Evolutionary conservation across 2,797 vertebrate genomes (phyloP).

Genomic region (Sus cebifrons): DNA sequence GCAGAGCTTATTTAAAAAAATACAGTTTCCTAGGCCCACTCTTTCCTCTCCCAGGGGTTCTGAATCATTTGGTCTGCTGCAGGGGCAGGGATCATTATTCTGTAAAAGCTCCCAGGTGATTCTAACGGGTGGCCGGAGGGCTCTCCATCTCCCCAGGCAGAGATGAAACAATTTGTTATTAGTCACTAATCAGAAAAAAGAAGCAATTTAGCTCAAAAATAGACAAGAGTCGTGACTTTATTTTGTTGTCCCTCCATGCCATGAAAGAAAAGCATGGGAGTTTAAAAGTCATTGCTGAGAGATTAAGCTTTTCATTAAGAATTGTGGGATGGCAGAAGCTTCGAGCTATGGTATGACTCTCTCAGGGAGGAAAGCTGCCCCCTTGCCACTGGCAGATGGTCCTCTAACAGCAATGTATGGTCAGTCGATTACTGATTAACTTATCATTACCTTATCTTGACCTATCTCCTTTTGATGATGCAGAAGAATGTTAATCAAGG

Average conservation of each 20-base stretch:
- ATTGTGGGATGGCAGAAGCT: background rate
- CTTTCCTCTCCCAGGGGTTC: background rate
- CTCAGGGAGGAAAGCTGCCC: background rate
- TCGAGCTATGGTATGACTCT: background rate
- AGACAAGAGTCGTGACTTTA: constrained; percentile 46
- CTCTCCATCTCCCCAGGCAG: background rate
- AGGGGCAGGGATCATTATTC: background rate
- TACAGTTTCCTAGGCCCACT: background rate
- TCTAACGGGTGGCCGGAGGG: background rate
- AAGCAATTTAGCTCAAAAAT: constrained; percentile 38
- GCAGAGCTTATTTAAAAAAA: background rate
- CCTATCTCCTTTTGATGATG: constrained; percentile 51
- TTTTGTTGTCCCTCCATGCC: constrained; percentile 59
- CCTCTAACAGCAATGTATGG: background rate
- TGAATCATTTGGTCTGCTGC: background rate
- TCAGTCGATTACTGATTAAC: background rate
- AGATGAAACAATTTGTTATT: constrained; percentile 58
- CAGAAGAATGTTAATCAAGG: constrained; percentile 58
- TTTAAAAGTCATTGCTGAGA: constrained; percentile 56
- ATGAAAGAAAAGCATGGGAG: constrained; percentile 51
- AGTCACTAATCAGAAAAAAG: constrained; percentile 32
- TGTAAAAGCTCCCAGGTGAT: background rate
- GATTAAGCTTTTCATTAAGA: constrained; percentile 66
- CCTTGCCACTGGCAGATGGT: background rate
- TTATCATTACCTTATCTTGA: constrained; percentile 48